Evolutionary conservation across 1,140 invertebrate species (phyloP).

Genomic region (Venustaconcha ellipsiformis): DNA sequence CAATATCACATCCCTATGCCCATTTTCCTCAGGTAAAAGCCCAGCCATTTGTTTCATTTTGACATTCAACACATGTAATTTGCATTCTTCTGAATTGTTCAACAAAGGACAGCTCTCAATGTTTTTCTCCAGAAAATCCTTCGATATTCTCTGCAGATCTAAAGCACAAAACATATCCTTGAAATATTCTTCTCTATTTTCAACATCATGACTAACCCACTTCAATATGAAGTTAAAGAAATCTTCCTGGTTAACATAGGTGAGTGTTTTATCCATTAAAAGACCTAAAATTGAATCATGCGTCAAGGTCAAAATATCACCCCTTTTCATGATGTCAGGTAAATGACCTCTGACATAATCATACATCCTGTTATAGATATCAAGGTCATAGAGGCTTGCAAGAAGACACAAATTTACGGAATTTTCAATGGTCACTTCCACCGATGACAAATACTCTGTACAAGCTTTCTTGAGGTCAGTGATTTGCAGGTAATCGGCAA

Average conservation of each 20-base stretch:
- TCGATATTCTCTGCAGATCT: slow-evolving; percentile 38
- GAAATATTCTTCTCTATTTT: slow-evolving; percentile 38
- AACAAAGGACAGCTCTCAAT: slow-evolving; percentile 43
- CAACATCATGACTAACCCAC: slow-evolving; percentile 49
- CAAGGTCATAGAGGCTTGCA: slow-evolving; percentile 53
- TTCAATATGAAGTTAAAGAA: slow-evolving; percentile 52
- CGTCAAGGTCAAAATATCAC: slow-evolving; percentile 47
- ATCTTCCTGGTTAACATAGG: slow-evolving; percentile 42
- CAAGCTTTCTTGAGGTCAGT: slow-evolving; percentile 46
- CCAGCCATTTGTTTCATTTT: slow-evolving; percentile 46
- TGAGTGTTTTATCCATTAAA: slow-evolving; percentile 45
- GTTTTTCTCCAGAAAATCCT: slow-evolving; percentile 29
- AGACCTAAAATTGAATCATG: slow-evolving; percentile 47
- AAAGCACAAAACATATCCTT: slow-evolving; percentile 46
- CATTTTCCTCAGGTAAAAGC: slow-evolving; percentile 25
- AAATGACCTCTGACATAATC: slow-evolving; percentile 48
- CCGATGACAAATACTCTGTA: slow-evolving; percentile 36
- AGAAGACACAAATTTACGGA: slow-evolving; percentile 53
- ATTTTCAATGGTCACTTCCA: slow-evolving; percentile 45
- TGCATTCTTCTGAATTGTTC: slow-evolving; percentile 39
- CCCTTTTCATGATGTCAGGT: slow-evolving; percentile 43
- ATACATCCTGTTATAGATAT: slow-evolving; percentile 45
- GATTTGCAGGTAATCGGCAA: slow-evolving; percentile 60
- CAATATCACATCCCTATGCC: slow-evolving; percentile 45
- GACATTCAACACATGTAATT: slow-evolving; percentile 40